Evolutionary conservation across 2,797 vertebrate species (phyloP).

Genomic region (Hafferia zeledoni): DNA sequence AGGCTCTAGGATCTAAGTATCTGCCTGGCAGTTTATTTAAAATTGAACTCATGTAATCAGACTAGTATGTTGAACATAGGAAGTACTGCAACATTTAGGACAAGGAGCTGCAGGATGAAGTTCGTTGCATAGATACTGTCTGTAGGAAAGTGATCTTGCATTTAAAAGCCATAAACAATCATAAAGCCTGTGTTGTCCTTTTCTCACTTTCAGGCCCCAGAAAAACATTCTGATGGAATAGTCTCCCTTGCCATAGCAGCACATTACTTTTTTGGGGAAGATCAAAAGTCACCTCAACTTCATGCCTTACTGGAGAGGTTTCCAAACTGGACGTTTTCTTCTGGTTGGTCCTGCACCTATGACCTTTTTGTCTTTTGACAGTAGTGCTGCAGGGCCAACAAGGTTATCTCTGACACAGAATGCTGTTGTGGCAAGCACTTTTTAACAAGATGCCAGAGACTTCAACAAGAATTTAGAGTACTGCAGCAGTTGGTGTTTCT

Average conservation of each 20-base stretch:
- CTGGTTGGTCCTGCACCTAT: constrained; percentile 94
- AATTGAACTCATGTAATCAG: background rate
- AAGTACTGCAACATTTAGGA: background rate
- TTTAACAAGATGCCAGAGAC: background rate
- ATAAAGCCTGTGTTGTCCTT: background rate
- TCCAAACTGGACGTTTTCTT: constrained; percentile 90
- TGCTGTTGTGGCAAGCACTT: background rate
- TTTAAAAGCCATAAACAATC: background rate
- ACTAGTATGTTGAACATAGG: background rate
- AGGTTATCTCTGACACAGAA: background rate
- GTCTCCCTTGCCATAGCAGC: constrained; percentile 88
- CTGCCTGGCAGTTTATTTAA: background rate
- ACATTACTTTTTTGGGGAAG: constrained; percentile 90
- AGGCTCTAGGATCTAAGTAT: background rate
- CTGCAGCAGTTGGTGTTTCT: background rate
- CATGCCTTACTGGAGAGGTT: constrained; percentile 81
- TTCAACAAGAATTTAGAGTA: background rate
- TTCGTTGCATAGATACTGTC: background rate
- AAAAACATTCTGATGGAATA: constrained; percentile 80
- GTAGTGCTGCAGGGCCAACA: background rate
- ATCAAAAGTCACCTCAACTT: constrained; percentile 84
- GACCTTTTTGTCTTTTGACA: constrained; percentile 86
- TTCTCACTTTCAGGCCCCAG: constrained; percentile 78
- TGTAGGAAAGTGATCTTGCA: background rate
- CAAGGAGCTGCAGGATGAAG: background rate